Base-by-base conservation (phyloP, 1,140 invertebrate species). In the Drosophila lacertosa region DNA sequence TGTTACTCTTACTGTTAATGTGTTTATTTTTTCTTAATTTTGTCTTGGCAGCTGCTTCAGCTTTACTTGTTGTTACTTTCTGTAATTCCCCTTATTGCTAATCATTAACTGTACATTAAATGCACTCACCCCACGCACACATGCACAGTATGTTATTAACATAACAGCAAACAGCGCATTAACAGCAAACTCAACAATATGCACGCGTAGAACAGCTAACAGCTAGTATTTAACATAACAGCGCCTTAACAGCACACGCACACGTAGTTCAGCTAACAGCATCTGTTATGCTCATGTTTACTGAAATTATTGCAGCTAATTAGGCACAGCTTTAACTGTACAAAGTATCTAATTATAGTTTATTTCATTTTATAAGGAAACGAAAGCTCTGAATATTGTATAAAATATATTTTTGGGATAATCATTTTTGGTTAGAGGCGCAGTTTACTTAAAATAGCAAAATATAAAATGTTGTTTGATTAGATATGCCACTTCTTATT, bases 361-460 rank as follows among this genome's bases (percentile, higher is more conserved):
- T 47, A 47, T 11, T 37, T 37, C 32, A 33, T 24, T 67, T 54
- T 22, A 26, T n/a, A 40, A 40, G 3, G 10, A 10, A 32, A 24
- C 13, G 26, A 68, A 74, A 84, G 79, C 80, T 75, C 71, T 71
- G 54, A 55, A 45, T 66, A 62, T 47, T 53, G 15, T 64, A n/a
- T n/a, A 32, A 24, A 26, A 6, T 26, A 26, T 26, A 26, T 7
- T 26, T 26, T 26, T 7, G 24, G 2, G 24, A 5, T 26, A 6
- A 26, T 6, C 0, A 6, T 26, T 26, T 26, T 1, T 4, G 4
- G 20, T 22, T 4, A 22, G 20, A 22, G 20, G 2, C 20, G 20
- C 2, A 2, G 20, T 22, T 4, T 22, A 22, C 20, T 22, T 22
- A 22, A 22, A 22, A 22, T 4, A 2, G 20, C 20, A 22, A 22